Base-by-base conservation (phyloP, 2,888 invertebrate genomes). In the Dendrolimus houi region DNA sequence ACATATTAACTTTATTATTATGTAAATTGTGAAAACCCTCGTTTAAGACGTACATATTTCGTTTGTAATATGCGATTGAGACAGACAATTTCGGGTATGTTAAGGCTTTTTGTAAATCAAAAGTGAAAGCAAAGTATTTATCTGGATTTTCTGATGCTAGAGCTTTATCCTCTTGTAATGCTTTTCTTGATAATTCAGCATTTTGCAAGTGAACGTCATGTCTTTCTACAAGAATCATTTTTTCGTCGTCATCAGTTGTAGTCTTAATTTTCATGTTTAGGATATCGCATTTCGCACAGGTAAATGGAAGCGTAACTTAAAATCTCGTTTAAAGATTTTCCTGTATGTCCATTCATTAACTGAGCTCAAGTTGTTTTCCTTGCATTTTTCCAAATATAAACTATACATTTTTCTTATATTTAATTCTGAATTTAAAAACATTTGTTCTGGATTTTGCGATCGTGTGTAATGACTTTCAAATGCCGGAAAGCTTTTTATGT, bases 1-100 rank as follows among this genome's bases (percentile, higher is more conserved):
- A 62, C 67, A 69, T 71, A 61, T 66, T 61, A 56, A 60, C 68
- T 57, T 61, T 66, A 59, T 63, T 60, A 58, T 63, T 60, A 57
- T 68, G 66, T 56, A 70, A 68, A 60, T 57, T 61, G 62, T 68
- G 68, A 59, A 70, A 56, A 54, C 68, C 69, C 57, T 66, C 60
- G 55, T 72, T 70, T 59, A 65, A 69, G 42, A 68, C 60, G 60
- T 72, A 71, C 56, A 70, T 59, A 58, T 71, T 75, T 57, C 69
- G 62, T 62, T 73, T 74, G 63, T 69, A 71, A 62, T 70, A 68
- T 56, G 69, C 67, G 53, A 67, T 58, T 58, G 64, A 69, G 58
- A 61, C 61, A 59, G 63, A 62, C 56, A 68, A 57, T 60, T 69
- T 67, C 55, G 67, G 67, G 58, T 62, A 68, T 41, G 64, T 61